phyloP scores from a whole-genome alignment of 2,113 vertebrate species.

The Myrmecobius fasciatus region DNA sequence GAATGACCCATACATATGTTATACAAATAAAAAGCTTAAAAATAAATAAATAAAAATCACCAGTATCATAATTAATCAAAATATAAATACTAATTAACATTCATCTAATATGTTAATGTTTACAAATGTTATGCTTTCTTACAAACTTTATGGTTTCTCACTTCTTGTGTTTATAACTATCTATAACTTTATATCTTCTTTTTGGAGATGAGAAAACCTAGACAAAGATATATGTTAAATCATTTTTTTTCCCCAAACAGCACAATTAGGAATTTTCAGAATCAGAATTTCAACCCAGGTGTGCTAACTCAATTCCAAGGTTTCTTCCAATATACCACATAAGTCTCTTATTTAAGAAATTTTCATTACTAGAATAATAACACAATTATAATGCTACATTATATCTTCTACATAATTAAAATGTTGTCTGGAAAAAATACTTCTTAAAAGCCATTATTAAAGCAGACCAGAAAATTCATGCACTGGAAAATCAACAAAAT shows the following conservation, averaged over 20 bases:
- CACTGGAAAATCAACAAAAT: neutral
- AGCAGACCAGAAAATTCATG: neutral
- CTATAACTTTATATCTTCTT: neutral
- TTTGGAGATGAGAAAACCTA: neutral
- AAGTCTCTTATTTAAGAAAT: neutral
- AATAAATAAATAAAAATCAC: too few species aligned
- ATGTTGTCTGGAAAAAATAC: neutral
- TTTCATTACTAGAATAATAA: neutral
- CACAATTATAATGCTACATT: neutral
- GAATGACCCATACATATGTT: too few species aligned
- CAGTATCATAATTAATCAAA: too few species aligned
- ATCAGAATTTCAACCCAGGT: neutral
- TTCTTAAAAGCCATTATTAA: neutral
- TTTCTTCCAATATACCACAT: neutral
- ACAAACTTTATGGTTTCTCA: neutral
- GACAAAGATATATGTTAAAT: neutral
- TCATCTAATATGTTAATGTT: neutral
- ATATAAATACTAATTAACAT: too few species aligned
- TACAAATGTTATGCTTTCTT: too few species aligned
- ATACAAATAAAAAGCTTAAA: too few species aligned
- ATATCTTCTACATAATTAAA: neutral
- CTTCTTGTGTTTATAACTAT: neutral
- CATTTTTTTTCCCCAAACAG: neutral
- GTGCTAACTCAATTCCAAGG: neutral
- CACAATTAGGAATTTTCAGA: neutral